Evolutionary conservation across 2,797 vertebrate genomes (phyloP), one percentile per base, ranked within the genome.

Genomic region (Chromis chromis): DNA sequence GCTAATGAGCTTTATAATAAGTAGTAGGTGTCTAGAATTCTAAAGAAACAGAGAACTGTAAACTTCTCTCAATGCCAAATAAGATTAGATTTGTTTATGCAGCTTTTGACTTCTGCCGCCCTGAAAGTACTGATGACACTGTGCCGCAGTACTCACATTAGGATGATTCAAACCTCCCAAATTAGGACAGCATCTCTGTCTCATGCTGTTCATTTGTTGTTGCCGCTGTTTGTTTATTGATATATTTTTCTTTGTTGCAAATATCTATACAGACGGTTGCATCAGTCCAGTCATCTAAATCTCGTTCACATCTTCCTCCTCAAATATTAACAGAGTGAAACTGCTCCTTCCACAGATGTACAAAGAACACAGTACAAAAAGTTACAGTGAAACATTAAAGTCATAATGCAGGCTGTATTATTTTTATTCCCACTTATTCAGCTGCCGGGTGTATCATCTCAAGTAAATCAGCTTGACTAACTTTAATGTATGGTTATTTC

Each of bases 1-100:
- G 36, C 16, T 73, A 70, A 73, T 81, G 49, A 82, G 60, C 21
- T 68, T 33, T 55, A 10, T 49, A 40, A 59, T 8, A 57, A 74
- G 25, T 65, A 33, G 13, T 21, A 27, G 0, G 1, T 55, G 10
- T 59, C 9, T 57, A 24, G 17, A 67, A 31, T 24, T 31, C 1
- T 21, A 10, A 40, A 27, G 25, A 39, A 1, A 48, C 7, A 36
- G 54, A 57, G 54, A 39, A 36, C 25, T 5, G 2, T 24, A 11
- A n/a, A 61, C 14, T 59, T 31, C n/a, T 56, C 46, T 58, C 10
- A 0, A 3, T 42, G 24, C 62, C 19, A 12, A 28, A 57, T 58
- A 59, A 56, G 13, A 42, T 14, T 16, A 14, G 3, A 3, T 17
- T 17, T 42, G 40, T 42, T 42, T 42, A 1, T 5, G 16, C 14